Base-by-base conservation (phyloP, 2,888 invertebrate species). In the Osmoderma eremita region DNA sequence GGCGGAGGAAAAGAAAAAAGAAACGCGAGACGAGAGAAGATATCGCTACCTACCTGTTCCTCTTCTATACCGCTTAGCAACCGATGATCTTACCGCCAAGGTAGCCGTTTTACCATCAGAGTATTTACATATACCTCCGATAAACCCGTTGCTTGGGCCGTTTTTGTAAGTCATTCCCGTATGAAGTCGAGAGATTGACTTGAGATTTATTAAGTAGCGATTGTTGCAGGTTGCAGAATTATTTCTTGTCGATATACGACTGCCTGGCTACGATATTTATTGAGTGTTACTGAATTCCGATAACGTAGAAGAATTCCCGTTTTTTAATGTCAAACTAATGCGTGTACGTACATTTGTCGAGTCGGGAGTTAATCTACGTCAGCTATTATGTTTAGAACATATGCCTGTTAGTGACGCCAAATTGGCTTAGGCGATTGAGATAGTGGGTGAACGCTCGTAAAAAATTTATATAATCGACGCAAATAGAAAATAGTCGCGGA, bases 381-480 rank as follows among this genome's bases (percentile, higher is more conserved):
- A 53, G 39, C 45, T 30, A 18, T 24, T 12, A 17, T 20, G 3
- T 12, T 5, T 20, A 56, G 42, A 45, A 48, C 58, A 61, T 17
- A 61, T 61, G 45, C 41, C 58, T 13, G n/a, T 15, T n/a, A 24
- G 45, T 61, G 58, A 61, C 58, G 58, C 42, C 58, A 61, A 45
- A 61, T 61, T 61, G 58, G 58, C 30, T 61, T 61, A 45, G 45
- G 45, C 30, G 17, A 24, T 61, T 17, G 6, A 45, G 30, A 45
- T 61, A 61, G 58, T 61, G 58, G 58, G 58, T 61, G 58, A 61
- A n/a, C 15, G 15, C 20, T 61, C 45, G 20, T 61, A 58, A 61
- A 61, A 58, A 45, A 22, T 17, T 36, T 17, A 30, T 48, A 61
- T 61, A 42, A 30, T 61, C 24, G 15, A 45, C 45, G 45, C 58